Base-by-base conservation (phyloP, 2,888 invertebrate species). In the Ligdia adustata region DNA sequence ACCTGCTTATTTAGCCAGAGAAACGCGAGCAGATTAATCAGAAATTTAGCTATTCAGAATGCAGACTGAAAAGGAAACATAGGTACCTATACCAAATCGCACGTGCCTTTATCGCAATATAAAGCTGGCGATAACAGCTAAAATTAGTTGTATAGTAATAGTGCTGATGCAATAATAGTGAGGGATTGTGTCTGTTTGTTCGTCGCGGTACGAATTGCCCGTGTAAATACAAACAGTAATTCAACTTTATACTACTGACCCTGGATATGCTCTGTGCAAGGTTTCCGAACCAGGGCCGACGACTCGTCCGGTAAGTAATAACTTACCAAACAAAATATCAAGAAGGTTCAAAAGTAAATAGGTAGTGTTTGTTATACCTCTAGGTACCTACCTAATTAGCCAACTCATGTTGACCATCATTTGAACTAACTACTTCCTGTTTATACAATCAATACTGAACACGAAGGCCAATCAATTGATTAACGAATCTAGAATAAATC, bases 141-240 rank as follows among this genome's bases (percentile, higher is more conserved):
- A 54, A 54, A 54, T 56, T 37, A 45, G 42, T 33, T 43, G 42
- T 31, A 34, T 18, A 38, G 33, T 37, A 46, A 46, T 46, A 52
- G 18, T 55, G 60, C 67, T 80, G 80, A 80, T 73, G 80, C 75
- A 80, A 79, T 57, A 55, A 44, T 46, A n/a, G 45, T 26, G 47
- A 51, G 45, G 42, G 41, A 55, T 70, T 70, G 65, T 59, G 38
- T 18, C 37, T 35, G 42, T 41, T 52, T 49, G 39, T 38, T 52
- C 14, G 37, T n/a, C 37, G 53, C 55, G 55, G 50, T 50, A 32
- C 41, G 26, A 48, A 50, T 57, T 45, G 46, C 43, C 43, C 39
- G 42, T 9, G 9, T 16, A 27, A 16, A 40, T 32, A 45, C 33
- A 32, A 37, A 41, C 46, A 40, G 41, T 40, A 47, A 6, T 37